A percentile compares a stretch with the other conserved stretches of the same genome.
phyloP scores from a whole-genome alignment of 2,113 vertebrate genomes.

The Eulacestoma nigropectus region DNA sequence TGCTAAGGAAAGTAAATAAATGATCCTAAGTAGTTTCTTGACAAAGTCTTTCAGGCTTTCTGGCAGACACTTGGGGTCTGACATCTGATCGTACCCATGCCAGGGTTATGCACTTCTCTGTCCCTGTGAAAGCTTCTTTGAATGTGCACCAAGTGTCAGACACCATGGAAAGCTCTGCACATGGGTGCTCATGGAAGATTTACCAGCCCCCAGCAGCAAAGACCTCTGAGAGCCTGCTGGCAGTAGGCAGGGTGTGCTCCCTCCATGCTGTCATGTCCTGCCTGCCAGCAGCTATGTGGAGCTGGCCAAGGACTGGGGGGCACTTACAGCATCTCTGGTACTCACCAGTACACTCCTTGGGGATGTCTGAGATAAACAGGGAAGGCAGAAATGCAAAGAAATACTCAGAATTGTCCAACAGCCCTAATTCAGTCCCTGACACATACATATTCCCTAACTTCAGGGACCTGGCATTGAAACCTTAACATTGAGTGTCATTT shows the following conservation, averaged over 20 bases:
- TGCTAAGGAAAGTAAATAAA: not conserved
- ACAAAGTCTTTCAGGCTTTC: not conserved
- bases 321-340: not conserved
- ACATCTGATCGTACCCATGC: not conserved
- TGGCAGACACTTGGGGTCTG: not conserved
- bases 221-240: not conserved
- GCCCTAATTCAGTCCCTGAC: not conserved
- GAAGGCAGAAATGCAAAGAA: not conserved
- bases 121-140: not conserved
- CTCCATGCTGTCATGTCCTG: accelerated
- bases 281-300: accelerated
- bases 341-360: not conserved
- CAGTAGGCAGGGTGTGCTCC: not conserved
- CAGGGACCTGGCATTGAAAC: not conserved
- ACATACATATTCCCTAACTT: not conserved
- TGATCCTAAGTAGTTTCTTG: not conserved
- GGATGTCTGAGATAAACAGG: not conserved
- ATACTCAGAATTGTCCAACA: not conserved
- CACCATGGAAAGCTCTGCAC: not conserved
- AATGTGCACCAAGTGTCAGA: not conserved
- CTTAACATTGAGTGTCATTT: accelerated
- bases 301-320: not conserved
- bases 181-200: not conserved
- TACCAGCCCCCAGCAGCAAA: not conserved
- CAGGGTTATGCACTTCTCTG: not conserved